These are phyloP conservation scores for Sebastes cheni DNA, from an alignment of 2,797 vertebrate genomes.

Conservation along the genomic window DNA sequence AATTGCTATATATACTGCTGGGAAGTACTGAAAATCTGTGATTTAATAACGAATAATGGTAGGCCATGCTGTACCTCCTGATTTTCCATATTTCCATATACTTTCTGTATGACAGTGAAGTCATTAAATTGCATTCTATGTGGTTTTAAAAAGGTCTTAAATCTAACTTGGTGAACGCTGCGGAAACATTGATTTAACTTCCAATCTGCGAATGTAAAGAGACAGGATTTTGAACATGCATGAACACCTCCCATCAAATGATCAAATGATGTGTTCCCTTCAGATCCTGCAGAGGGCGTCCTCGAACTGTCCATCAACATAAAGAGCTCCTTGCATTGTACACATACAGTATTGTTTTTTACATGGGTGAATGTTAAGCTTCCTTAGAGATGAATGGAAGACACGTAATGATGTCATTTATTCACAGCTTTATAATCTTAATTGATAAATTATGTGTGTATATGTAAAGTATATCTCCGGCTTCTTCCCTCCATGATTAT, in stretches of 20 bases:
- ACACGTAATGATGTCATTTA: neutral
- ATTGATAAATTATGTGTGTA: neutral
- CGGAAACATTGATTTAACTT: neutral
- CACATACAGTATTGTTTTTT: neutral
- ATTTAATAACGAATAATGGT: neutral
- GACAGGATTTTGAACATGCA: neutral
- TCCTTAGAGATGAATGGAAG: neutral
- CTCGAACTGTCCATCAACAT: neutral
- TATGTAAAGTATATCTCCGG: neutral
- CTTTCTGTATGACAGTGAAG: neutral
- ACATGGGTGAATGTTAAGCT: neutral
- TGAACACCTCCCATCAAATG: neutral
- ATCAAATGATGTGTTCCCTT: neutral
- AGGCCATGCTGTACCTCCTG: neutral
- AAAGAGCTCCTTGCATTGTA: neutral
- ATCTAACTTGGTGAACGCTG: neutral
- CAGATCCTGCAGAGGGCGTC: slow-evolving; percentile 56
- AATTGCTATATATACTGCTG: neutral
- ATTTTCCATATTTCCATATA: neutral
- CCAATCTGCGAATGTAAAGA: neutral
- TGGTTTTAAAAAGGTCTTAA: neutral
- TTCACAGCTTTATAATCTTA: neutral
- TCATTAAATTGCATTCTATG: neutral
- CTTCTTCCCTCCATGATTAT: neutral
- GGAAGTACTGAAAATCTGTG: neutral